phyloP scores from a whole-genome alignment of 1,140 invertebrate genomes.

The Apis laboriosa region DNA sequence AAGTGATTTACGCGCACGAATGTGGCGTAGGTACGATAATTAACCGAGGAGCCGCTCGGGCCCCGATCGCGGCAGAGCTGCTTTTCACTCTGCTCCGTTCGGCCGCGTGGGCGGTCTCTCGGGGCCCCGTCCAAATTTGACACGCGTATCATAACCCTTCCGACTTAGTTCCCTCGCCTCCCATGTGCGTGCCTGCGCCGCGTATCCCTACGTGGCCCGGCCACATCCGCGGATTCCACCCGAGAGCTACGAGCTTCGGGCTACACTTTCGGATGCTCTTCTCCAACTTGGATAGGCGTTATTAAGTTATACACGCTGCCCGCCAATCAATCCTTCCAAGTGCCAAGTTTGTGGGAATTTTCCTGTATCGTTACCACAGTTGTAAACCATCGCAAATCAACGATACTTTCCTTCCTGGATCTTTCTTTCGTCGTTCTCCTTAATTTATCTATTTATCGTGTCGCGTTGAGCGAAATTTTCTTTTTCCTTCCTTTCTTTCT shows the following conservation, averaged over 20 bases:
- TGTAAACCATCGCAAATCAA: constrained; percentile 56
- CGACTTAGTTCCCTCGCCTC: constrained; percentile 40
- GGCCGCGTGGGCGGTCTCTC: constrained; percentile 76
- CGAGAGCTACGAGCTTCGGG: constrained; percentile 18
- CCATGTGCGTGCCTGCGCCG: constrained; percentile 14
- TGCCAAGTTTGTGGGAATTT: constrained; percentile 27
- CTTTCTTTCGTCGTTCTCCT: not conserved
- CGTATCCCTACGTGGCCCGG: constrained; percentile 16
- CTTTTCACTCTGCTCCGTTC: constrained; percentile 71
- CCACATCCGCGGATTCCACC: constrained; percentile 44
- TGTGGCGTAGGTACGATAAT: constrained; percentile 76
- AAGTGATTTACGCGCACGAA: constrained; percentile 76
- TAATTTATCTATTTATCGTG: too few relatives aligned
- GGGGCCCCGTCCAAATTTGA: constrained; percentile 75
- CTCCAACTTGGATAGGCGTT: constrained; percentile 5
- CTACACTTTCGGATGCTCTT: not conserved
- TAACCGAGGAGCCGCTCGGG: constrained; percentile 73
- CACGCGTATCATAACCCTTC: constrained; percentile 78
- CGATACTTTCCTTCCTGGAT: constrained; percentile 53
- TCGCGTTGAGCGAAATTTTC: too few relatives aligned
- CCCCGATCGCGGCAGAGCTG: constrained; percentile 68
- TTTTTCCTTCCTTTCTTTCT: too few relatives aligned
- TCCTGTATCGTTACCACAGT: constrained; percentile 48
- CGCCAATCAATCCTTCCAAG: not conserved
- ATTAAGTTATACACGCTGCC: constrained; percentile 45